A percentile compares a stretch with the other conserved stretches of the same genome.
phyloP scores from a whole-genome alignment of 2,888 invertebrate species.

The Drosophila algonquin region DNA sequence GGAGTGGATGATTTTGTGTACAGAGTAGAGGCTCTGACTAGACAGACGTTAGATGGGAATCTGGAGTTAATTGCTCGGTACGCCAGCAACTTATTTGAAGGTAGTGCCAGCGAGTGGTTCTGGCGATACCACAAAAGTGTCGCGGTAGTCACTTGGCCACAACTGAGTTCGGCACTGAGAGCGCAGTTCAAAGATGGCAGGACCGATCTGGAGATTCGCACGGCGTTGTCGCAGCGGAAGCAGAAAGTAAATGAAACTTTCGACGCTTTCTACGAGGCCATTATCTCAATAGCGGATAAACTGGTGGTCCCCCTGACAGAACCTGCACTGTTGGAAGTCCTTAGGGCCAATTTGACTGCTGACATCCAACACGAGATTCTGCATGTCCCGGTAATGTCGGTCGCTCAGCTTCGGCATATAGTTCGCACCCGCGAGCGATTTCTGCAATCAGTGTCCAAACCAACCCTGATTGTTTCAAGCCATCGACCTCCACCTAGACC shows the following conservation, averaged over 20 bases:
- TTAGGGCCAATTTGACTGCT: background rate
- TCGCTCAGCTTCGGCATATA: too few relatives aligned
- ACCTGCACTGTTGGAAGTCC: too few relatives aligned
- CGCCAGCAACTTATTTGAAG: constrained; percentile 15
- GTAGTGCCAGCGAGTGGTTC: constrained; percentile 10
- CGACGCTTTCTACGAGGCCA: background rate
- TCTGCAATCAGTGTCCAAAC: too few relatives aligned
- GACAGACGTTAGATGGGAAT: constrained; percentile 19
- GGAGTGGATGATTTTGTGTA: too few relatives aligned
- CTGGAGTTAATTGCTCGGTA: constrained; percentile 8
- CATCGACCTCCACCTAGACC: too few relatives aligned
- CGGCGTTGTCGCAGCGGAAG: background rate
- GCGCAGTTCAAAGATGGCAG: constrained; percentile 9
- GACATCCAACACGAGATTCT: constrained; percentile 4
- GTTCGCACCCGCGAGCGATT: too few relatives aligned
- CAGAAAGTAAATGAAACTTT: background rate
- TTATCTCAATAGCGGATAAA: background rate
- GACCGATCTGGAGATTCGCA: constrained; percentile 1
- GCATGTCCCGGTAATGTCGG: background rate
- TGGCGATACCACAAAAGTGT: constrained; percentile 17
- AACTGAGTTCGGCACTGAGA: background rate
- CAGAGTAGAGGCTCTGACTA: too few relatives aligned
- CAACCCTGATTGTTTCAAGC: too few relatives aligned
- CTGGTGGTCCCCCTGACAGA: too few relatives aligned
- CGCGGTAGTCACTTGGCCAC: background rate